Conservation (phyloP, 2,888 invertebrate species). For the Lathronympha strigana region DNA sequence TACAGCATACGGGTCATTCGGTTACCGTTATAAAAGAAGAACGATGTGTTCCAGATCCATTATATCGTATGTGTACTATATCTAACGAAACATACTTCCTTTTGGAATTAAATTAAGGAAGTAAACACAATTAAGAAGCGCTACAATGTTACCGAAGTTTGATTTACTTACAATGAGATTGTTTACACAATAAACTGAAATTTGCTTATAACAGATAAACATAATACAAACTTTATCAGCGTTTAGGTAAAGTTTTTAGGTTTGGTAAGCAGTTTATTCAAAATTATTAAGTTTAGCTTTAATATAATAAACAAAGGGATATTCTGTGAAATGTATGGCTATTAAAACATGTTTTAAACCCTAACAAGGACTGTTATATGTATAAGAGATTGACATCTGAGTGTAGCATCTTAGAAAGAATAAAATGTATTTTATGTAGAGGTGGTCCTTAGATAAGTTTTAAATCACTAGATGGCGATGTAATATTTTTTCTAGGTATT, state of each 20-base stretch:
- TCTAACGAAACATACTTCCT: not conserved
- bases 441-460: no score
- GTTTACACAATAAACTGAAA: slow-evolving; percentile 12
- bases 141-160: slow-evolving; percentile 29
- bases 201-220: slow-evolving; percentile 9
- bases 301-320: no score
- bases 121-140: slow-evolving; percentile 20
- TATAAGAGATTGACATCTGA: no score
- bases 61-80: not conserved
- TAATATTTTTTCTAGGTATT: no score
- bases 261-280: no score
- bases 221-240: not conserved
- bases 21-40: slow-evolving; percentile 44
- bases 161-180: slow-evolving; percentile 19
- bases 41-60: not conserved
- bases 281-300: not conserved
- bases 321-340: no score
- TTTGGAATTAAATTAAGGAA: not conserved
- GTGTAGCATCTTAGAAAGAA: no score
- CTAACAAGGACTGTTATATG: no score
- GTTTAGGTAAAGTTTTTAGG: not conserved
- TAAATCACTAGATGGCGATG: no score
- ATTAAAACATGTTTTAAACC: no score
- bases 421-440: no score
- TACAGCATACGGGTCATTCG: slow-evolving; percentile 65